phyloP scores from a whole-genome alignment of 2,797 vertebrate genomes.

The Muraenolepis orangiensis region DNA sequence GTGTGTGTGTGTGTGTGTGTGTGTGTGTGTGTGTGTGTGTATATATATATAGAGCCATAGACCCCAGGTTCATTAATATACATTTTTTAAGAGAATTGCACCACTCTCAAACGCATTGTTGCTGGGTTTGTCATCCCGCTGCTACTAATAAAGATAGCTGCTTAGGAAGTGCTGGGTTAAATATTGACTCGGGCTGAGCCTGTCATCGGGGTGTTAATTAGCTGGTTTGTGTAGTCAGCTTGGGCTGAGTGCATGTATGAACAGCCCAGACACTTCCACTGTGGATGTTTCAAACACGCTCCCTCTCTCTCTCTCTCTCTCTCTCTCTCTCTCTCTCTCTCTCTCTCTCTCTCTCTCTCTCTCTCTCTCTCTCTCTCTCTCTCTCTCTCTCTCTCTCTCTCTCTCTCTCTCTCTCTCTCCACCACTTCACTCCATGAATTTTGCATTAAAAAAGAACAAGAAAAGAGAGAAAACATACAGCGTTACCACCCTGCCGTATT shows the following conservation, averaged over 20 bases:
- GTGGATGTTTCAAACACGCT: constrained; percentile 47
- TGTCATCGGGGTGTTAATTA: constrained; percentile 68
- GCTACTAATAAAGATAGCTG: constrained; percentile 70
- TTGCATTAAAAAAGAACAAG: constrained; percentile 61
- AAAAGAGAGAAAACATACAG: constrained; percentile 64
- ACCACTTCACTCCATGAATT: constrained; percentile 72
- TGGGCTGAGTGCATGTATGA: constrained; percentile 50
- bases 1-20: no score
- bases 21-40: no score
- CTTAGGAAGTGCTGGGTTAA: constrained; percentile 69
- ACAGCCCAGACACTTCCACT: constrained; percentile 66
- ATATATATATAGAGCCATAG: constrained; percentile 46
- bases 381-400: no score
- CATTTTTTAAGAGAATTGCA: constrained; percentile 75
- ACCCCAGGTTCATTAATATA: constrained; percentile 74
- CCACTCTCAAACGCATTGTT: constrained; percentile 44
- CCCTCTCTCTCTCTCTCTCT: no score
- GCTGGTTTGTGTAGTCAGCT: constrained; percentile 51
- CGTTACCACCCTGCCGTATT: constrained; percentile 65
- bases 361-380: no score
- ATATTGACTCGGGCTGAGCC: constrained; percentile 71
- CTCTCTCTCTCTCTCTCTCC: constrained; percentile 49
- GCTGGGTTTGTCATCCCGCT: constrained; percentile 57
- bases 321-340: no score
- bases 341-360: no score